Conservation (phyloP, 2,888 invertebrate species). For the Idaea biselata region DNA sequence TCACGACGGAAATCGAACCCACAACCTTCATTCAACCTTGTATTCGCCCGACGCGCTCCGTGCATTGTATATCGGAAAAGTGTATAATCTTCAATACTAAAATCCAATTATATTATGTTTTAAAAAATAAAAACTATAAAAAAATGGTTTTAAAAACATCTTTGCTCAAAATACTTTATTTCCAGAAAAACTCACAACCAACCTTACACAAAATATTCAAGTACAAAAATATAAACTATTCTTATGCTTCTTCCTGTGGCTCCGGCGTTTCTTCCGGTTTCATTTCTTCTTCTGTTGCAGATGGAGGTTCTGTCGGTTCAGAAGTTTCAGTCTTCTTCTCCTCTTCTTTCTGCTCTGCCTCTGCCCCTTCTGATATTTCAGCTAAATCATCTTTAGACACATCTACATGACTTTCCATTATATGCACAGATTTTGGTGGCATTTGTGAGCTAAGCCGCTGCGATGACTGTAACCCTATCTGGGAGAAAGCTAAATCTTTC, state of each 20-base stretch:
- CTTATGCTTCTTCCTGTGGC: constrained; percentile 14
- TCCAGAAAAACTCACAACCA: not conserved
- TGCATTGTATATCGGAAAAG: too few species aligned
- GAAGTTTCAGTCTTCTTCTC: constrained; percentile 14
- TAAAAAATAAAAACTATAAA: too few species aligned
- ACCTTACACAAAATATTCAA: not conserved
- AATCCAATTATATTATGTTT: too few species aligned
- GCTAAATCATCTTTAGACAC: constrained; percentile 12
- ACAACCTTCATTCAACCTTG: too few species aligned
- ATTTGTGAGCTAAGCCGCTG: constrained; percentile 29
- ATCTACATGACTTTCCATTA: constrained; percentile 21
- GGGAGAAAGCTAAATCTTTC: constrained; percentile 60
- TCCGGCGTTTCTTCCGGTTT: constrained; percentile 8
- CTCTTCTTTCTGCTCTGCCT: constrained; percentile 14
- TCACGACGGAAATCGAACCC: too few species aligned
- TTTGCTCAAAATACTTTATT: not conserved
- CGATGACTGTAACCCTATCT: constrained; percentile 42
- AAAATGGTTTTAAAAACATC: not conserved
- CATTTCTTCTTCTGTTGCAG: constrained; percentile 22
- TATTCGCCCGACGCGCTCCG: too few species aligned
- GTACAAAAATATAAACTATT: constrained; percentile 1
- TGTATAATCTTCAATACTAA: too few species aligned
- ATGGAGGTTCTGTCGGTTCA: constrained; percentile 6
- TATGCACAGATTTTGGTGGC: constrained; percentile 36
- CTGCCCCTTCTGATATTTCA: constrained; percentile 11